Conservation (phyloP, 2,797 vertebrate species). For the Craterocephalus amniculus region DNA sequence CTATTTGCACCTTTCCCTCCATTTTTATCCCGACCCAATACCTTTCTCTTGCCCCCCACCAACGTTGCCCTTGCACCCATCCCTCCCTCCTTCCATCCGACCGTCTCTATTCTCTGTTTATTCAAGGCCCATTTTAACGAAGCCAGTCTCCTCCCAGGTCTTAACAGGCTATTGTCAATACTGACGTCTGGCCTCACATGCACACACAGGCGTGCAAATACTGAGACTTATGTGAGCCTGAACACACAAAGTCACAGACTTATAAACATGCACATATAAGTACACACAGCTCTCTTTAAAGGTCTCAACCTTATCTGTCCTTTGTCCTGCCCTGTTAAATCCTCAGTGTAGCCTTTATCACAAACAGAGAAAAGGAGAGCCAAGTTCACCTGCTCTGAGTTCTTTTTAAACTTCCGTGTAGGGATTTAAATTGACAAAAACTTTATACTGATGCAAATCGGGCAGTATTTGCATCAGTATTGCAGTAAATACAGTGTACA, state of each 20-base stretch:
- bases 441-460: neutral
- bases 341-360: conserved; percentile 46
- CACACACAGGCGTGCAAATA: conserved; percentile 14
- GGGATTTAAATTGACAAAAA: neutral
- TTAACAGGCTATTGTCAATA: conserved; percentile 68
- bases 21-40: conserved; percentile 8
- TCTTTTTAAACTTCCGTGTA: conserved; percentile 20
- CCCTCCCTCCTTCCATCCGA: conserved; percentile 26
- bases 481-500: no score
- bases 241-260: conserved; percentile 27
- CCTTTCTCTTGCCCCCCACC: conserved; percentile 3
- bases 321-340: conserved; percentile 52
- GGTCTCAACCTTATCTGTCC: conserved; percentile 44
- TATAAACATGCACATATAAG: conserved; percentile 41
- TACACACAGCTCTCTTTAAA: conserved; percentile 41
- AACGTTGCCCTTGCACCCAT: conserved; percentile 16
- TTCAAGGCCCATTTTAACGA: conserved; percentile 72
- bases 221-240: conserved; percentile 23
- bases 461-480: conserved; percentile 72
- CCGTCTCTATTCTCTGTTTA: conserved; percentile 65
- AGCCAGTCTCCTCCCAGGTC: conserved; percentile 66
- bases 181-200: conserved; percentile 60
- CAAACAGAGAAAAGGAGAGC: conserved; percentile 19
- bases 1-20: conserved; percentile 23
- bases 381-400: conserved; percentile 40